Evolutionary conservation across 2,113 vertebrate genomes (phyloP), one percentile per base, ranked within the genome.

Genomic region (Scopus umbretta): DNA sequence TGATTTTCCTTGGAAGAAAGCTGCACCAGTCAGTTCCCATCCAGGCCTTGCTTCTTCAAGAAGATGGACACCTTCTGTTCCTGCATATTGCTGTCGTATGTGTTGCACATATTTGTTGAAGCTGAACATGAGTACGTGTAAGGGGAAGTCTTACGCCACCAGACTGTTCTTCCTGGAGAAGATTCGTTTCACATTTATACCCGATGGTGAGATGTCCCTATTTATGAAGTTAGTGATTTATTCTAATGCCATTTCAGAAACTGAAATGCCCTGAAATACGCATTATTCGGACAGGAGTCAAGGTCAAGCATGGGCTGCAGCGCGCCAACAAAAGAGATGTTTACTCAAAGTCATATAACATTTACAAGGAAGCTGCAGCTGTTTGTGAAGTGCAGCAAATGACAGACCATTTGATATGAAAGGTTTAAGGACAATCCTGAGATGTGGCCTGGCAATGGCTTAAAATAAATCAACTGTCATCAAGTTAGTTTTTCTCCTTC

Each of bases 321-420:
- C 0, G 0, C 2, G 7, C 84, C 80, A 94, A 42, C 23, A 52
- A 78, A 88, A 63, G 85, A 95, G 95, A 92, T 92, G 88, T 92
- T 96, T 95, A 40, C 86, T 91, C 36, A 7, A 88, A 96, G 71
- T 66, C 73, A 66, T 42, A 72, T 91, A 45, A 94, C 76, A 96
- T 95, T 95, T 84, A 84, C 75, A 90, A 81, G 62, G 86, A 92
- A 88, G 65, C n/a, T 66, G 78, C 92, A 92, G 91, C 75, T 97
- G 90, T 62, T 72, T 20, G 7, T 67, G 76, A 86, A 79, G 71
- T 20, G 26, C 62, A 73, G 49, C 75, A 73, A 38, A 38, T 52
- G 78, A 72, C 62, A 38, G 0, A 1, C 45, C 52, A 45, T 59
- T 70, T 80, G 52, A 84, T 66, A 80, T 27, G 43, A 80, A 93